Conservation (phyloP, 2,113 vertebrate species). For the Calypte anna region DNA sequence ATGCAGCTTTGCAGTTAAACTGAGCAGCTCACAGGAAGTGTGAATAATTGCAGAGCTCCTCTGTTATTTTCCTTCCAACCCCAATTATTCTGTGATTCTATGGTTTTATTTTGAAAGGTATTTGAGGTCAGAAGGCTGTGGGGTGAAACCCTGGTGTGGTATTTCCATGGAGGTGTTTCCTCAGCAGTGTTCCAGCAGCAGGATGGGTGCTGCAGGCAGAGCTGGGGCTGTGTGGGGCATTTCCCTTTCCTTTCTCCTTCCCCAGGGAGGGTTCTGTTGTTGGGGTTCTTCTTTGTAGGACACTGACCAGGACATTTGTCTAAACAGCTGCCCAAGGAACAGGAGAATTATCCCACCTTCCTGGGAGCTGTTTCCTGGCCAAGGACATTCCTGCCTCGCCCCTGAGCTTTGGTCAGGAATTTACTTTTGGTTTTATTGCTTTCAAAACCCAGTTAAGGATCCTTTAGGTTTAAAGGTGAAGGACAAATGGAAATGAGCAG, state of each 20-base stretch:
- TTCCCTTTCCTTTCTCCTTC: conserved; percentile 11
- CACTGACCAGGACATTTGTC: neutral
- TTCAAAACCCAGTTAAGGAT: neutral
- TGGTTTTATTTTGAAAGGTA: neutral
- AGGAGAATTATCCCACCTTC: neutral
- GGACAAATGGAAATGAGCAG: neutral
- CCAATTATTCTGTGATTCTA: too few species aligned
- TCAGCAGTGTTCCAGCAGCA: neutral
- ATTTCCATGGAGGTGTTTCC: neutral
- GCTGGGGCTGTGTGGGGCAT: accelerated
- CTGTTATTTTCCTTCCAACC: neutral
- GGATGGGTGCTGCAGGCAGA: neutral
- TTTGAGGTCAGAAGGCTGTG: neutral
- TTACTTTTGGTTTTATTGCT: neutral
- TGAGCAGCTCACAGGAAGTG: neutral
- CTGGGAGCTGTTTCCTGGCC: neutral
- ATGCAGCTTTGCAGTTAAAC: neutral
- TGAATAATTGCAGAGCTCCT: neutral
- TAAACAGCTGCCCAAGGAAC: neutral
- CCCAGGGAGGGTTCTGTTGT: neutral
- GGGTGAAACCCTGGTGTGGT: neutral
- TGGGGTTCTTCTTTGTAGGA: neutral
- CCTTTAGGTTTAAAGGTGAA: neutral
- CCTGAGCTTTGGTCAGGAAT: neutral
- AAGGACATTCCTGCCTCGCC: neutral